phyloP scores from a whole-genome alignment of 2,113 vertebrate genomes.

The Pteropus alecto region DNA sequence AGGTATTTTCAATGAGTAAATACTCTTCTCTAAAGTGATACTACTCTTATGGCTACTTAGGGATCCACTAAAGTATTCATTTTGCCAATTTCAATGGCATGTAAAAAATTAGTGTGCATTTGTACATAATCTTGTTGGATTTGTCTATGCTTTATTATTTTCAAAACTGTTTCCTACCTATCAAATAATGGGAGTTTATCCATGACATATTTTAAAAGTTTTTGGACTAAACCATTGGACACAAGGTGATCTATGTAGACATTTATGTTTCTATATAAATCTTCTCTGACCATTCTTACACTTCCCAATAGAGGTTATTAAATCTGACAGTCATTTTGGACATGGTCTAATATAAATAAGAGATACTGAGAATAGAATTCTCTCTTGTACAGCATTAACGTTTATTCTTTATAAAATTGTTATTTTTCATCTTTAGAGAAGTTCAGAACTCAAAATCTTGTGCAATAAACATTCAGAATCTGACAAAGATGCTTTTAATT shows the following conservation, averaged over 20 bases:
- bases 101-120: constrained; percentile 13
- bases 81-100: constrained; percentile 48
- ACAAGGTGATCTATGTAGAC: not conserved
- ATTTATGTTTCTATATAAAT: not conserved
- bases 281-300: constrained; percentile 33
- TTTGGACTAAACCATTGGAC: not conserved
- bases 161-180: constrained; percentile 30
- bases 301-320: constrained; percentile 40
- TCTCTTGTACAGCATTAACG: not conserved
- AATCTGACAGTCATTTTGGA: constrained; percentile 39
- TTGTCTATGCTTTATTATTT: constrained; percentile 52
- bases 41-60: constrained; percentile 36
- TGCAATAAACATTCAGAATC: not conserved
- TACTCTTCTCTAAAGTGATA: constrained; percentile 64
- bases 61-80: constrained; percentile 65
- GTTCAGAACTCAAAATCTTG: constrained; percentile 38
- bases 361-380: constrained; percentile 37
- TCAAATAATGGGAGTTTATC: constrained; percentile 31
- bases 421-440: constrained; percentile 44
- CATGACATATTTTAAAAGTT: constrained; percentile 40
- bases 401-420: constrained; percentile 55
- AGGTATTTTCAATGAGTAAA: constrained; percentile 47
- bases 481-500: constrained; percentile 57
- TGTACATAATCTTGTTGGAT: constrained; percentile 4
- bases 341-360: constrained; percentile 33